Evolutionary conservation across 2,797 vertebrate genomes (phyloP), one percentile per base, ranked within the genome.

Genomic region (Gallinago nigripennis): DNA sequence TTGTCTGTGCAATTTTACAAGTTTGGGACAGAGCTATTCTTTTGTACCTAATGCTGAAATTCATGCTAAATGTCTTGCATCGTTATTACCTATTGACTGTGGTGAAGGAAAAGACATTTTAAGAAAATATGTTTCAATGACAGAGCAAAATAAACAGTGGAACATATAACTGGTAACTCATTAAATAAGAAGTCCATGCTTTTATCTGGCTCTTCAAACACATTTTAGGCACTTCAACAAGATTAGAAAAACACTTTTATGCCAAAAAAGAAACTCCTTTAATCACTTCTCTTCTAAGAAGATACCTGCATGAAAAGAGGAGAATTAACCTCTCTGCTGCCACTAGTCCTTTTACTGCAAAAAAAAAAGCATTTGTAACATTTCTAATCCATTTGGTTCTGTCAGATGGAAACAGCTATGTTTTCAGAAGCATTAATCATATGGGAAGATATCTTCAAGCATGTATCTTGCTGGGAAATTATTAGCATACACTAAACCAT

Each of bases 201-300:
- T 97, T 96, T 94, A 97, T 97, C 94, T 94, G 64, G 31, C 70
- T 96, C 95, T 97, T 97, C 95, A 96, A 97, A 96, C 87, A 90
- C 70, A 94, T 96, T 96, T 97, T 96, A 96, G 80, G 87, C 73
- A 95, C 96, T 97, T 95, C 92, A 96, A 84, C 82, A 77, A 97
- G 96, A 96, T 96, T 94, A 97, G 91, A 95, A 94, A 94, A 95
- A 84, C 89, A 92, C 94, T 96, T 94, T 90, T 88, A 96, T 90
- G 71, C 85, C 95, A 82, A 95, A 96, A 95, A 92, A 94, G 80
- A 35, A 64, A 85, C 82, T 94, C 77, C 86, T 96, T 96, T 96
- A 97, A 97, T 96, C 92, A 94, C 94, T 95, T 94, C 80, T 86
- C 82, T 95, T 92, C 90, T 94, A 88, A 95, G 92, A 90, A 92